A percentile compares a stretch with the other conserved stretches of the same genome.
These are phyloP conservation scores for Dinoponera quadriceps DNA, from an alignment of 1,140 invertebrate species.

Conservation along the genomic window DNA sequence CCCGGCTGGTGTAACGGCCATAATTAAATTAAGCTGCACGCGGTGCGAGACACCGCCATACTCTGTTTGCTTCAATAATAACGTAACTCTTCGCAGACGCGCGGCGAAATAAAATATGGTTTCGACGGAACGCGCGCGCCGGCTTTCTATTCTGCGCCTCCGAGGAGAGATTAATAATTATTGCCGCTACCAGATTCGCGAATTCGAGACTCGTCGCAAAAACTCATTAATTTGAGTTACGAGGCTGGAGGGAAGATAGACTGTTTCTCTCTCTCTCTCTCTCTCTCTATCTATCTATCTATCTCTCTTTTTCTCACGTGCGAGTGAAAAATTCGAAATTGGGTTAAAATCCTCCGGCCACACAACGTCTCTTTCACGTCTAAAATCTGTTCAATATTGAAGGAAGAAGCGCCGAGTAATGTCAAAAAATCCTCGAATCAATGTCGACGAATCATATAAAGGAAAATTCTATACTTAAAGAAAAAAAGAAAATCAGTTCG, in stretches of 20 bases:
- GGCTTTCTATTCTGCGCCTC: background rate
- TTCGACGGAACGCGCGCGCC: background rate
- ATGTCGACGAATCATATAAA: no score
- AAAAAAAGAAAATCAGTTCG: no score
- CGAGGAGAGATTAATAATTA: conserved; percentile 13
- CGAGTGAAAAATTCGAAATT: conserved; percentile 28
- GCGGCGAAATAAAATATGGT: conserved; percentile 41
- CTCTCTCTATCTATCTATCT: conserved; percentile 19
- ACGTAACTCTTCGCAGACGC: conserved; percentile 35
- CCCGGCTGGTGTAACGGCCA: conserved; percentile 20
- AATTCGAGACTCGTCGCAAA: background rate
- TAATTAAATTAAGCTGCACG: conserved; percentile 51
- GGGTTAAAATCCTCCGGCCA: background rate
- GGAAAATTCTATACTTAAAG: no score
- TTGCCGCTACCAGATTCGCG: background rate
- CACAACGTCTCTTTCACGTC: background rate
- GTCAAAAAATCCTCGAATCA: no score
- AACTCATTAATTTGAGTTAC: background rate
- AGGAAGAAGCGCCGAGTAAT: background rate
- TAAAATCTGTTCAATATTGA: background rate
- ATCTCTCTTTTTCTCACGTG: background rate
- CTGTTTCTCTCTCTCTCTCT: conserved; percentile 23
- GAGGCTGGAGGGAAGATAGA: background rate
- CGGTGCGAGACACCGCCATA: conserved; percentile 32
- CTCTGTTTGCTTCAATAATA: conserved; percentile 50